Percentiles rank a stretch among this genome's conserved stretches.
These are phyloP conservation scores for Pterophyllum scalare DNA, from an alignment of 2,113 vertebrate species.

Conservation along the genomic window DNA sequence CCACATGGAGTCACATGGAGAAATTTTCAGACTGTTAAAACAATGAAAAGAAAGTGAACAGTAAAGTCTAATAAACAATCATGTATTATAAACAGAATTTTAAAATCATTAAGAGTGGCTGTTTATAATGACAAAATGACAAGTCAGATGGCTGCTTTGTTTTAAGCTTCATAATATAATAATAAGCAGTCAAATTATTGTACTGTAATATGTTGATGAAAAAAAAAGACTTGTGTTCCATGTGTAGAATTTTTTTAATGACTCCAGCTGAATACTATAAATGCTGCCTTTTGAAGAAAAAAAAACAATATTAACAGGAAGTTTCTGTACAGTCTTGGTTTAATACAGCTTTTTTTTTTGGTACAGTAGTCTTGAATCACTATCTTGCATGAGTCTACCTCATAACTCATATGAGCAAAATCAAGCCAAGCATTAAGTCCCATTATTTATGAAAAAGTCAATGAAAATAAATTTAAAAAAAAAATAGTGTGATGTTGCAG, in stretches of 20 bases:
- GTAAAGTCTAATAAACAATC: not conserved
- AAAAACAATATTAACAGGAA: not conserved
- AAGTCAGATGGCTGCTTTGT: not conserved
- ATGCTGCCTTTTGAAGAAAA: not conserved
- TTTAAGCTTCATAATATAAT: not conserved
- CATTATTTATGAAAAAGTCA: not conserved
- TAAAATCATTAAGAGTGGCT: not conserved
- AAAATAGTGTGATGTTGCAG: not conserved
- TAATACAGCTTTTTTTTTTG: not conserved
- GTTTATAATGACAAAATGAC: not conserved
- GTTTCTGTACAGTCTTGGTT: not conserved
- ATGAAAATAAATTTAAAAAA: not conserved
- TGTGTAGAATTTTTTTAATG: not conserved
- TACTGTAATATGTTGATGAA: not conserved
- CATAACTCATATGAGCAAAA: conserved; percentile 1
- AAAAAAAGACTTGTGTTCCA: not conserved
- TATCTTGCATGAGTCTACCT: not conserved
- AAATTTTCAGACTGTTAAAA: not conserved
- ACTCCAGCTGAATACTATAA: not conserved
- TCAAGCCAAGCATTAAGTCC: not conserved
- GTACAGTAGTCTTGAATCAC: not conserved
- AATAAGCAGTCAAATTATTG: not conserved
- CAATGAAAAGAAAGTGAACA: too few relatives aligned
- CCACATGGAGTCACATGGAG: not conserved
- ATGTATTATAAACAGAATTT: not conserved